Evolutionary conservation across 2,113 vertebrate species (phyloP), one percentile per base, ranked within the genome.

Genomic region (Scomber scombrus): DNA sequence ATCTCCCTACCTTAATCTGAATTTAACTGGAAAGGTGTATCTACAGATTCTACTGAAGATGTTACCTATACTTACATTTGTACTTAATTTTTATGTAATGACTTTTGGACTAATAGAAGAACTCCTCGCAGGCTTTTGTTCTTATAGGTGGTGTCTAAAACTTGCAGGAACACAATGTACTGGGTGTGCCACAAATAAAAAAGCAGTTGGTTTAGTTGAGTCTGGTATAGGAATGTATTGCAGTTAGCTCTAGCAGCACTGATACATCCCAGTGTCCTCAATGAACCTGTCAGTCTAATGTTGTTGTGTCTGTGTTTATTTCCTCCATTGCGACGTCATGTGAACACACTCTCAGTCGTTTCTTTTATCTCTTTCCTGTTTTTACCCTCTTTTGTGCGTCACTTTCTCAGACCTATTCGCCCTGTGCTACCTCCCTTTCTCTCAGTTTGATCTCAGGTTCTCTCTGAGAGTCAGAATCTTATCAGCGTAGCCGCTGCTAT

Each of bases 401-500:
- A 3, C 57, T 55, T 52, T 54, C 67, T 31, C 21, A 9, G 21
- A 71, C 13, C 21, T 45, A 70, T 64, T 8, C 40, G 8, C 18
- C 67, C 45, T 0, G 49, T 26, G 11, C 50, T 31, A 26, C 51
- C 62, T 50, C 58, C 49, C 47, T 21, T 56, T 62, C 66, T 23
- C 52, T 76, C 11, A 13, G 34, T 45, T 77, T 47, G n/a, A 67
- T 71, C 74, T 70, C 61, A 1, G 56, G n/a, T 71, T 78, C 50
- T 55, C 31, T 50, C 54, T 55, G 56, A 63, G 75, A 77, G 74
- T 83, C 72, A 56, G 70, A 87, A 68, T 86, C 82, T 86, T 91
- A 93, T 92, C 91, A 76, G 82, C 55, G 1, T 40, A 70, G 75
- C 83, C 76, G 11, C 71, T 67, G 86, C 91, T 89, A 89, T 93